A percentile compares a stretch with the other conserved stretches of the same genome.
phyloP scores from a whole-genome alignment of 1,140 invertebrate genomes.

The Coptotermes formosanus region DNA sequence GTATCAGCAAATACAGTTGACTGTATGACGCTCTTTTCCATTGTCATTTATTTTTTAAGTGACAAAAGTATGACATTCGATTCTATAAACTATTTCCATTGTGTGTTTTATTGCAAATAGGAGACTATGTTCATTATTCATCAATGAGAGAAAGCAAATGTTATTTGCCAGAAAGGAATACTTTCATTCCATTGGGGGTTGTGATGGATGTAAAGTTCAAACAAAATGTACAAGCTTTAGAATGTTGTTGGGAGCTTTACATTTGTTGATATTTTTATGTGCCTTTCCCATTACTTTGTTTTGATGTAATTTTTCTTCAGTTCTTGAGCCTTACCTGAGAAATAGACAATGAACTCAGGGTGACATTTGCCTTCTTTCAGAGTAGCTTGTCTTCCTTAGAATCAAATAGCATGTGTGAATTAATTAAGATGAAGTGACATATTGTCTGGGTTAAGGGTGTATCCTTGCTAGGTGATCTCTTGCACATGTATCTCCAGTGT shows the following conservation, averaged over 20 bases:
- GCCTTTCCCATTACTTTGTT: not conserved
- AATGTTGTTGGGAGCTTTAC: not conserved
- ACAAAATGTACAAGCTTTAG: not conserved
- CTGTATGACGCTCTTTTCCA: not conserved
- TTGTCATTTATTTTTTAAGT: not conserved
- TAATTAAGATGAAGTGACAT: not conserved
- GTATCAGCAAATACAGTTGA: not conserved
- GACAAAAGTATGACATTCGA: not conserved
- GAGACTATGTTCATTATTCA: not conserved
- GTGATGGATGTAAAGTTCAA: not conserved
- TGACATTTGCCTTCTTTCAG: slow-evolving; percentile 4
- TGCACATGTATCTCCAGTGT: not conserved
- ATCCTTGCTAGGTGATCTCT: not conserved
- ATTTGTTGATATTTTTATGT: not conserved
- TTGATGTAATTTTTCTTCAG: not conserved
- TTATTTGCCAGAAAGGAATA: not conserved
- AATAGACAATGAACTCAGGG: not conserved
- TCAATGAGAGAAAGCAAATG: not conserved
- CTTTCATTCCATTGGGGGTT: not conserved
- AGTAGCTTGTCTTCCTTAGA: not conserved
- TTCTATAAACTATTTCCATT: not conserved
- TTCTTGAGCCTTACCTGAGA: not conserved
- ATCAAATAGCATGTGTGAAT: not conserved
- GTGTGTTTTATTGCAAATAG: not conserved
- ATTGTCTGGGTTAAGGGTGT: not conserved